phyloP scores from a whole-genome alignment of 2,113 vertebrate genomes.

The Erythrolamprus reginae region DNA sequence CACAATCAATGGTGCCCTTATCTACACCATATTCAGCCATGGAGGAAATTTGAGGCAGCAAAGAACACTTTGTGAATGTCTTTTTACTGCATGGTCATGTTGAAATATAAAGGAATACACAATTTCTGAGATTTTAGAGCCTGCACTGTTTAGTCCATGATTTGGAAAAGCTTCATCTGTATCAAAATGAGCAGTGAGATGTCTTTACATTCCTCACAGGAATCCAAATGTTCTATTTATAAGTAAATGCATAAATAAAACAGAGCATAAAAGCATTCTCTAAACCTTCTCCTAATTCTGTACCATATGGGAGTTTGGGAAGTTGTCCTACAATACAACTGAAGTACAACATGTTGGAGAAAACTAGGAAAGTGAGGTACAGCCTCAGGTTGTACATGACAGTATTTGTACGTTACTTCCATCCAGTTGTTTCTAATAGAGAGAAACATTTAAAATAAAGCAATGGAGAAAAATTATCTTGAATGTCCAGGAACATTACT shows the following conservation, averaged over 20 bases:
- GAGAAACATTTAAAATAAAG: neutral
- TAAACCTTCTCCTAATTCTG: neutral
- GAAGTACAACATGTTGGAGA: neutral
- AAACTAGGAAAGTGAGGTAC: neutral
- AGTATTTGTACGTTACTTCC: neutral
- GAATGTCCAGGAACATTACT: neutral
- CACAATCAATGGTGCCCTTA: neutral
- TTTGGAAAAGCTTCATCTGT: neutral
- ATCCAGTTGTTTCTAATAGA: neutral
- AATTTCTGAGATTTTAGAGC: neutral
- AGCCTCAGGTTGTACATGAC: neutral
- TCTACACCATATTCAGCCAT: neutral
- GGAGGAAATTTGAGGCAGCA: neutral
- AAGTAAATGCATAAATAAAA: neutral
- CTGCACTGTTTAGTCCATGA: neutral
- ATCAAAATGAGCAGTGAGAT: neutral
- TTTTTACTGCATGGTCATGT: neutral
- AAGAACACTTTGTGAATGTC: neutral
- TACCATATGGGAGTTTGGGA: neutral
- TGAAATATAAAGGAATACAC: neutral
- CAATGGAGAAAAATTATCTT: neutral
- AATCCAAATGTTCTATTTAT: neutral
- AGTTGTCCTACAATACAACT: neutral
- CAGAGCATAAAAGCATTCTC: neutral
- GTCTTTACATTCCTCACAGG: neutral